These are phyloP conservation scores for Hymenopus coronatus DNA, from an alignment of 2,888 invertebrate genomes.

Conservation along the genomic window DNA sequence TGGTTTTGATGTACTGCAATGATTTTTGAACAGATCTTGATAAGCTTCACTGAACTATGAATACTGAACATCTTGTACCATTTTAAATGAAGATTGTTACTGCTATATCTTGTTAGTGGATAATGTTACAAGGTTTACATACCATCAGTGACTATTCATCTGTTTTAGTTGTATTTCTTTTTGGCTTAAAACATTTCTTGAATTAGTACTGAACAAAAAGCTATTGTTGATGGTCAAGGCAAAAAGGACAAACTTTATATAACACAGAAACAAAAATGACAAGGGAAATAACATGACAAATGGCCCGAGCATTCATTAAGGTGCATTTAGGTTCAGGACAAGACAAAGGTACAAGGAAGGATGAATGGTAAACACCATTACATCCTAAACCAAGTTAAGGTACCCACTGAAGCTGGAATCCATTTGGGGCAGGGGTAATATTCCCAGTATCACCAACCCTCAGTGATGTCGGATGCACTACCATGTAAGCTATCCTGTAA, in stretches of 20 bases:
- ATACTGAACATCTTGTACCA: too few relatives aligned
- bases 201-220: too few relatives aligned
- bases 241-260: background rate
- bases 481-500: constrained; percentile 16
- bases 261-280: background rate
- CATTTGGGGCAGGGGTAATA: constrained; percentile 17
- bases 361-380: background rate
- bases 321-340: background rate
- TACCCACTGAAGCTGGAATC: constrained; percentile 18
- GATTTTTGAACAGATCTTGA: too few relatives aligned
- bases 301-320: background rate
- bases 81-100: too few relatives aligned
- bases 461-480: background rate
- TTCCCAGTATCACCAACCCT: constrained; percentile 3
- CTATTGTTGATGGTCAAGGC: too few relatives aligned
- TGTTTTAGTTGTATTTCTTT: too few relatives aligned
- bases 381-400: background rate
- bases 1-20: too few relatives aligned
- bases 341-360: background rate
- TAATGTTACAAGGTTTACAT: too few relatives aligned
- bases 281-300: background rate
- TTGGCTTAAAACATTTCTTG: too few relatives aligned
- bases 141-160: too few relatives aligned
- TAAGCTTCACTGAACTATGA: too few relatives aligned
- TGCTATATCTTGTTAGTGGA: too few relatives aligned